Percentiles rank a stretch among this genome's conserved stretches.
These are phyloP conservation scores for Rotaria socialis DNA, from an alignment of 2,888 invertebrate species.

Conservation along the genomic window DNA sequence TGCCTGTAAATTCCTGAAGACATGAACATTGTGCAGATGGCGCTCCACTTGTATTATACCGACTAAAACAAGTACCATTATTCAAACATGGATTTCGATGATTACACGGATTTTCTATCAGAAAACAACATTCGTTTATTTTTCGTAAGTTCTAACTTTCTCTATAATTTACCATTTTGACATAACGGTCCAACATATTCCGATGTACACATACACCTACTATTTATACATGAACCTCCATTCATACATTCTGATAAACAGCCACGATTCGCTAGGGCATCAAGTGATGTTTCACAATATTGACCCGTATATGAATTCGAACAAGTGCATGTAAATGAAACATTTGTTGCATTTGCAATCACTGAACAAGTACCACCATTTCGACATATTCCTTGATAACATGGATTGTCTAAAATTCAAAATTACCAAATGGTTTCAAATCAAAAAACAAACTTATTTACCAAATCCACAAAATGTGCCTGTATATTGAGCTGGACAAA, in stretches of 20 bases:
- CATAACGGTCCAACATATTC: background rate
- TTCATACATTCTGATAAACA: background rate
- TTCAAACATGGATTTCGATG: conserved; percentile 17
- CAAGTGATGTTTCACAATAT: background rate
- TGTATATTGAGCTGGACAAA: background rate
- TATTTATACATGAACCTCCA: background rate
- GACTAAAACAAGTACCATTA: background rate
- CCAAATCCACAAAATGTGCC: conserved; percentile 26
- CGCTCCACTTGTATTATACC: background rate
- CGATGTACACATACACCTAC: background rate
- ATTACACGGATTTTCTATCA: background rate
- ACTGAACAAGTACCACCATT: background rate
- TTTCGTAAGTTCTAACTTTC: background rate
- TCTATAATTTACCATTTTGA: background rate
- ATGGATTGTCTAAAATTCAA: conserved; percentile 1
- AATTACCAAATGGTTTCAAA: background rate
- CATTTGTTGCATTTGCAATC: background rate
- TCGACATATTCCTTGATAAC: background rate
- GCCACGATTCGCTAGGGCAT: background rate
- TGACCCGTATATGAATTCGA: background rate
- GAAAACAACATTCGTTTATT: too few relatives aligned
- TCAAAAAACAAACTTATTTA: background rate
- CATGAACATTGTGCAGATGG: background rate
- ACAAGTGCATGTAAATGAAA: conserved; percentile 32
- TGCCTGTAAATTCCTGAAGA: conserved; percentile 17